Base-by-base conservation (phyloP, 2,113 vertebrate species). In the Atherinomorus stipes region DNA sequence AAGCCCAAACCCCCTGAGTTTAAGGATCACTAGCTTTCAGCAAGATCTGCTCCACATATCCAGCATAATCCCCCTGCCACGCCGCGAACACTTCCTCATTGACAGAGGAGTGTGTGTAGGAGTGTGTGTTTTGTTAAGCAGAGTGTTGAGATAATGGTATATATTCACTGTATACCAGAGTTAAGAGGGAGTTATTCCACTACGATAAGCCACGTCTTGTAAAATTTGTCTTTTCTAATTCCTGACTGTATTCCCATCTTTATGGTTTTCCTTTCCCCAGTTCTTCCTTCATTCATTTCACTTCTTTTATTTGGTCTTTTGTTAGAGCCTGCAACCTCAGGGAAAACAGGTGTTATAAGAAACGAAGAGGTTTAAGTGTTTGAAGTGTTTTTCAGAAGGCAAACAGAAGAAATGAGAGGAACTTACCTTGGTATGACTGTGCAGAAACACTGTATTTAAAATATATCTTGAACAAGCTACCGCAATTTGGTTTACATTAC, bases 41-140 rank as follows among this genome's bases (percentile, higher is more conserved):
- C 67, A 66, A 80, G 83, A 89, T 87, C 87, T 85, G 76, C 79
- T 80, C 18, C 74, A 79, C 66, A 83, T 76, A 88, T 86, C 83
- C 87, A 65, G 3, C 50, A 70, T 89, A 76, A 88, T 90, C 84
- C 81, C 64, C 73, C 28, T 13, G 49, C 54, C 75, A 69, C 69
- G 59, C 82, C 8, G 11, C n/a, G 45, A 78, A 75, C 80, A 66
- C 76, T 74, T 83, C 60, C 70, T 69, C 28, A 74, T 47, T 76
- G 57, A 81, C 31, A 38, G 57, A 25, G 44, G 18, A 11, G 26
- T 21, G 61, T 66, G 78, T 71, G 28, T 42, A 4, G 7, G 60
- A 21, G 38, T 42, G 58, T 52, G 53, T 56, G 49, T 66, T 69
- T 68, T 51, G 51, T 74, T 59, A 34, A 31, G 38, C 61, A 50